Evolutionary conservation across 2,797 vertebrate genomes (phyloP).

Genomic region (Anguilla pacifica): DNA sequence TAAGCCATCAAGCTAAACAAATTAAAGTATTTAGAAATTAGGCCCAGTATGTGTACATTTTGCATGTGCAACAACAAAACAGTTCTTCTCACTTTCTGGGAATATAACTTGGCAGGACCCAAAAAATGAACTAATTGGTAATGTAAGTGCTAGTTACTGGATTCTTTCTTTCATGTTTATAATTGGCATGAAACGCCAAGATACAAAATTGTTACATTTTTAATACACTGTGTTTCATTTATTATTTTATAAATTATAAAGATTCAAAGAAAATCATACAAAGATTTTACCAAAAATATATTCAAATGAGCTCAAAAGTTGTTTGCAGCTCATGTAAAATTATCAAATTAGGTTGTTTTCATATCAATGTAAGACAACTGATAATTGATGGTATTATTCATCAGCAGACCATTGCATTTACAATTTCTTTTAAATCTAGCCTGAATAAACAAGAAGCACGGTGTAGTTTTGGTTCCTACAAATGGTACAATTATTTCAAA

Average conservation of each 20-base stretch:
- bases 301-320: neutral
- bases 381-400: neutral
- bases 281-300: neutral
- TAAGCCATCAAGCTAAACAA: constrained; percentile 58
- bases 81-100: neutral
- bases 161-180: neutral
- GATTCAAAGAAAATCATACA: neutral
- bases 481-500: neutral
- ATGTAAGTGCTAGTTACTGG: neutral
- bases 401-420: neutral
- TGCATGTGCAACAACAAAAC: neutral
- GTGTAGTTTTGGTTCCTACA: neutral
- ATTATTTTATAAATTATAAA: neutral
- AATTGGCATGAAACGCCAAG: neutral
- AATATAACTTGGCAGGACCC: neutral
- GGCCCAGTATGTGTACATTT: neutral
- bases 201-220: neutral
- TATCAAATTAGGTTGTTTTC: neutral
- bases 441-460: neutral
- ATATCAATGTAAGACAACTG: neutral
- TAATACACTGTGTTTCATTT: neutral
- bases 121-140: neutral
- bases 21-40: neutral
- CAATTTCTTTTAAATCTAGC: neutral
- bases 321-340: neutral